Base-by-base conservation (phyloP, 2,113 vertebrate genomes). In the Solea senegalensis region DNA sequence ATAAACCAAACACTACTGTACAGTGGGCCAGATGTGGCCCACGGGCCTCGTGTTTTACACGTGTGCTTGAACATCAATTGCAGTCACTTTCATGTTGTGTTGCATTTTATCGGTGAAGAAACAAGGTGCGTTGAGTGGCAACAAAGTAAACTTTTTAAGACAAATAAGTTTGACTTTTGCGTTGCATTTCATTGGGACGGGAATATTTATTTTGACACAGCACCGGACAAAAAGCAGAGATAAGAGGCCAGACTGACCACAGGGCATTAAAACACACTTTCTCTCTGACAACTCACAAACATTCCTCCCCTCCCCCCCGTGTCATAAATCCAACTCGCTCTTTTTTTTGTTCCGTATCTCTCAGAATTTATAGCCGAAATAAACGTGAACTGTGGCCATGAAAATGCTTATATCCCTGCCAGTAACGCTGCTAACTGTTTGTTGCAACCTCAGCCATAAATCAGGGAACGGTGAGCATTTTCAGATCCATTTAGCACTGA, bases 321-420 rank as follows among this genome's bases (percentile, higher is more conserved):
- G 63, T 82, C 74, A 82, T 88, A 89, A 90, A 89, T 87, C 74
- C 67, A 61, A 58, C 49, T 16, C 7, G 63, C 59, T 78, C 65
- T 34, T 86, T 86, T 86, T 86, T 88, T 88, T 90, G 66, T 78
- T 74, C 76, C 51, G 61, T 57, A 67, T 84, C 79, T 82, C 82
- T 69, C 46, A 46, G 16, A 88, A 90, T 91, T 91, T 91, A 90
- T 81, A 59, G 80, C 82, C 62, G 82, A 87, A 88, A 89, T 89
- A 91, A 91, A 91, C 65, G 84, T 90, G 89, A 91, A 86, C 84
- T 88, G 84, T 82, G 84, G 89, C 86, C 81, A 87, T 90, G 86
- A 88, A 92, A 91, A 86, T 89, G 86, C 81, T 86, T 78, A 84
- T 85, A 89, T 83, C 75, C 67, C 72, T 44, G 66, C 66, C n/a